phyloP scores from a whole-genome alignment of 1,140 invertebrate genomes.

The Drosophila sp. region DNA sequence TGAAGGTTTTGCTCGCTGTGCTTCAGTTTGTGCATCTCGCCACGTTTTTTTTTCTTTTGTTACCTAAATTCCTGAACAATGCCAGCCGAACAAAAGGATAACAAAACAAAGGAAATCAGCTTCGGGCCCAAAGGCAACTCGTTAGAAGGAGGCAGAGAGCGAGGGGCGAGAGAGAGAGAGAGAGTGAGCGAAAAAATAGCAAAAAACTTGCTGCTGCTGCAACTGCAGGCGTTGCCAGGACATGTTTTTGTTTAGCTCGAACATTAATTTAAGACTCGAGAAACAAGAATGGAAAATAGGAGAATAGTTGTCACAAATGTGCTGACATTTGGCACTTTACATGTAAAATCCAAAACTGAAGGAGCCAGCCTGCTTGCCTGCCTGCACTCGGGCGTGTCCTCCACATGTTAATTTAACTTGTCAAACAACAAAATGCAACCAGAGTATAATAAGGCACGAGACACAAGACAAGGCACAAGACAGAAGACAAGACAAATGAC shows the following conservation, averaged over 20 bases:
- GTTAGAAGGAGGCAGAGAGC: slow-evolving; percentile 21
- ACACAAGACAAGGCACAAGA: slow-evolving; percentile 13
- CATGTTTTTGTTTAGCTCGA: slow-evolving; percentile 59
- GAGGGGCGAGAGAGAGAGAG: slow-evolving; percentile 1
- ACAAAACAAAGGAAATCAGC: slow-evolving; percentile 56
- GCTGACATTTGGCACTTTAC: slow-evolving; percentile 69
- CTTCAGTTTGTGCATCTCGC: slow-evolving; percentile 25
- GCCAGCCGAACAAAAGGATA: slow-evolving; percentile 41
- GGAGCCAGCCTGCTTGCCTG: neutral
- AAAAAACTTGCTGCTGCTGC: slow-evolving; percentile 23
- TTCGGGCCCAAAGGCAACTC: slow-evolving; percentile 20
- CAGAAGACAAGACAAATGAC: slow-evolving; percentile 8
- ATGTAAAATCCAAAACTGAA: slow-evolving; percentile 51
- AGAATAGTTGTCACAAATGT: slow-evolving; percentile 65
- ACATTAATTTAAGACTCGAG: slow-evolving; percentile 53
- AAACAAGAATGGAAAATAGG: slow-evolving; percentile 30
- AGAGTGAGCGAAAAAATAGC: slow-evolving; percentile 18
- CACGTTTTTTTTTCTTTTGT: slow-evolving; percentile 39
- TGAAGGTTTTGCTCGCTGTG: slow-evolving; percentile 38
- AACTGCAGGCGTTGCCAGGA: slow-evolving; percentile 47
- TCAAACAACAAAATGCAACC: slow-evolving; percentile 62
- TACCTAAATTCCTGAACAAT: slow-evolving; percentile 57
- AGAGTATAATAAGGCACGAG: slow-evolving; percentile 30
- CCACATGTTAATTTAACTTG: slow-evolving; percentile 74
- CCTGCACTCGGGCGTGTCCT: slow-evolving; percentile 27